Conservation (phyloP, 2,797 vertebrate genomes). For the Trachurus trachurus region DNA sequence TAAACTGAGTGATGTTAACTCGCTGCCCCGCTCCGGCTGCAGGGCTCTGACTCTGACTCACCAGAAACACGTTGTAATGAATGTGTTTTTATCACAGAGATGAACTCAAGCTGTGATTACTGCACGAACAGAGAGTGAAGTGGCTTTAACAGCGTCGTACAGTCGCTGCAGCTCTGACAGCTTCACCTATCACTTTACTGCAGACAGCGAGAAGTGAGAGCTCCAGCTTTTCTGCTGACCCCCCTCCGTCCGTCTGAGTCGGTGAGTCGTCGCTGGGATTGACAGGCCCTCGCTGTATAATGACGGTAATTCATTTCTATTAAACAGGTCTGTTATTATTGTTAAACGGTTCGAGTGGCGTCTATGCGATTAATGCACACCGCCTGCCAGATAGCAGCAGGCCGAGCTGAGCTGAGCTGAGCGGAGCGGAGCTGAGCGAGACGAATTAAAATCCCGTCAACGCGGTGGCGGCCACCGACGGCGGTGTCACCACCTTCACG, state of each 20-base stretch:
- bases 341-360: slow-evolving; percentile 72
- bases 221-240: slow-evolving; percentile 33
- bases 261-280: slow-evolving; percentile 56
- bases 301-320: slow-evolving; percentile 80
- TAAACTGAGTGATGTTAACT: too few species aligned
- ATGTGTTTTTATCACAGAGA: background rate
- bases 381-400: slow-evolving; percentile 52
- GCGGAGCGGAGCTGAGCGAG: slow-evolving; percentile 41
- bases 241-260: slow-evolving; percentile 1
- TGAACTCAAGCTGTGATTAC: background rate
- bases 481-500: slow-evolving; percentile 31
- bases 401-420: slow-evolving; percentile 12
- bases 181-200: slow-evolving; percentile 56
- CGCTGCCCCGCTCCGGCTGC: too few species aligned
- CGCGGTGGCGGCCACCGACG: slow-evolving; percentile 25
- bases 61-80: background rate
- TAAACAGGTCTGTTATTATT: slow-evolving; percentile 80
- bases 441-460: slow-evolving; percentile 72
- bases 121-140: background rate
- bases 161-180: slow-evolving; percentile 26
- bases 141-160: background rate
- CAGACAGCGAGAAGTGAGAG: slow-evolving; percentile 38
- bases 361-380: slow-evolving; percentile 72
- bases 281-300: slow-evolving; percentile 71
- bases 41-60: background rate